These are phyloP conservation scores for Portevinia maculata DNA, from an alignment of 2,888 invertebrate species.

Conservation along the genomic window DNA sequence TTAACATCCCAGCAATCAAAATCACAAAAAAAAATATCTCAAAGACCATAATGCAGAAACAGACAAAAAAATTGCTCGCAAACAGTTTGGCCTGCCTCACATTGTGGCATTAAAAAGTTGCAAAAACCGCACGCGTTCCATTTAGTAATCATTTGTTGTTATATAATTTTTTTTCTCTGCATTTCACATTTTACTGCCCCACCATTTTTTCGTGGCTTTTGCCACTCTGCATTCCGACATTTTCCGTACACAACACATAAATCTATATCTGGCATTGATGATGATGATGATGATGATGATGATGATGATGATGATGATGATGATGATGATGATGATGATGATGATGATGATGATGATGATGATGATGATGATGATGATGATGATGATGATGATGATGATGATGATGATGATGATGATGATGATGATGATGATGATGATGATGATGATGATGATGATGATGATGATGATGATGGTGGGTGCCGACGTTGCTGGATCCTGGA, in stretches of 20 bases:
- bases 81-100: neutral
- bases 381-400: slow-evolving; percentile 1
- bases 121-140: slow-evolving; percentile 64
- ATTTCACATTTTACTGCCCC: slow-evolving; percentile 8
- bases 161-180: slow-evolving; percentile 3
- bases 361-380: neutral
- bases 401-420: slow-evolving; percentile 8
- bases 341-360: neutral
- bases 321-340: neutral
- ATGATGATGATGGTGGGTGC: neutral
- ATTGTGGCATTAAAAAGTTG: slow-evolving; percentile 41
- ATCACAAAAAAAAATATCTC: slow-evolving; percentile 3
- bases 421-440: slow-evolving; percentile 13
- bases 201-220: slow-evolving; percentile 37
- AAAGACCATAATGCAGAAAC: slow-evolving; percentile 19
- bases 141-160: slow-evolving; percentile 48
- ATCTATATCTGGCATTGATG: slow-evolving; percentile 50
- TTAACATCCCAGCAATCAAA: slow-evolving; percentile 2
- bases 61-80: slow-evolving; percentile 10
- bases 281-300: neutral
- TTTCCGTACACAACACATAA: slow-evolving; percentile 35
- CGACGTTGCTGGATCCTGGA: neutral
- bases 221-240: slow-evolving; percentile 39
- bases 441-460: neutral
- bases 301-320: neutral